Conservation (phyloP, 1,140 invertebrate species). For the Temnothorax curvispinosus region DNA sequence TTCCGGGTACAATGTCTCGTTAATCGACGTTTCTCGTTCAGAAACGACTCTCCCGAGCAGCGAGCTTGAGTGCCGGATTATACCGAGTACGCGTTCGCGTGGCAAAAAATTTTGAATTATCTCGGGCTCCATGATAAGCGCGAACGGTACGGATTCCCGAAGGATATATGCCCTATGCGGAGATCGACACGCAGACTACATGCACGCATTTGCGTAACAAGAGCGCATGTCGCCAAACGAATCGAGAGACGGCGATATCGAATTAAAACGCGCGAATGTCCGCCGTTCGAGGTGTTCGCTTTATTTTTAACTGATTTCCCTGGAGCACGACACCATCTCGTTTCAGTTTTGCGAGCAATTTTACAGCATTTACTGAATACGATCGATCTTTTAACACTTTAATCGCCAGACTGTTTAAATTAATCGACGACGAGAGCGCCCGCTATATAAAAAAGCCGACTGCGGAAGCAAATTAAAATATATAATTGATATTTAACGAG, state of each 20-base stretch:
- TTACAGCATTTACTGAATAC: conserved; percentile 3
- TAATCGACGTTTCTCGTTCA: conserved; percentile 40
- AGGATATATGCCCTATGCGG: conserved; percentile 35
- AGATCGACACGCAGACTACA: neutral
- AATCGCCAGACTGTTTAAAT: conserved; percentile 15
- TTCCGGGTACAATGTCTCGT: conserved; percentile 51
- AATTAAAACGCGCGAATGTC: conserved; percentile 26
- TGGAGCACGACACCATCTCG: neutral
- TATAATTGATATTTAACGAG: conserved; percentile 12
- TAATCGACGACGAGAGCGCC: neutral
- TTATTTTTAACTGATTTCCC: conserved; percentile 45
- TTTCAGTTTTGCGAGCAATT: conserved; percentile 10
- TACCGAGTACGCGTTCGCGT: conserved; percentile 38
- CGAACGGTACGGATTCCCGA: conserved; percentile 48
- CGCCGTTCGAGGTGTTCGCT: neutral
- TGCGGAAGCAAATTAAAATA: conserved; percentile 22
- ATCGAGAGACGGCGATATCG: conserved; percentile 44
- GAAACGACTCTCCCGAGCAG: conserved; percentile 36
- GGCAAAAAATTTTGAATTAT: conserved; percentile 69
- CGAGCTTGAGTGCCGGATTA: conserved; percentile 41
- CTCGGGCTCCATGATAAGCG: conserved; percentile 54
- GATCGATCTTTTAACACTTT: conserved; percentile 35
- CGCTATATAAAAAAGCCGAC: neutral
- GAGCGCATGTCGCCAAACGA: conserved; percentile 24
- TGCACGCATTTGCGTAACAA: conserved; percentile 51